phyloP scores from a whole-genome alignment of 1,140 invertebrate species.

The Hypsibius dujardini region DNA sequence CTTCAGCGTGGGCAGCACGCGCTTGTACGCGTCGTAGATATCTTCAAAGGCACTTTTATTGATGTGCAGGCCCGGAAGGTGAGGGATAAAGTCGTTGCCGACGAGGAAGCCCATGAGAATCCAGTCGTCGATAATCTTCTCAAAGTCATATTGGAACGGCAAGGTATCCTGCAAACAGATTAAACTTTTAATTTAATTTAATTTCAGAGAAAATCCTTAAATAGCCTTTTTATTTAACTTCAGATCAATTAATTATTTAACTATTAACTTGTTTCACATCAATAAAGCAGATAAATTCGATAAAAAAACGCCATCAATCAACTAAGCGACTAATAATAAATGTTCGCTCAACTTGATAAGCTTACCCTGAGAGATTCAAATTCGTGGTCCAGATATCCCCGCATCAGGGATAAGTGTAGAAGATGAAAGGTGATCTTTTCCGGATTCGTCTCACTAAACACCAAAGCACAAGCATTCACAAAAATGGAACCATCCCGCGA shows the following conservation, averaged over 20 bases:
- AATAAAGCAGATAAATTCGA: no score
- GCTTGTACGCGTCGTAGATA: constrained; percentile 71
- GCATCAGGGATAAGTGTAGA: constrained; percentile 68
- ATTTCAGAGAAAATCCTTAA: constrained; percentile 25
- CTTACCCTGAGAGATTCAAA: constrained; percentile 47
- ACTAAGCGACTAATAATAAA: no score
- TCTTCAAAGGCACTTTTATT: constrained; percentile 63
- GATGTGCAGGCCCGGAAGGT: constrained; percentile 83
- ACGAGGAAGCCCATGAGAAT: constrained; percentile 85
- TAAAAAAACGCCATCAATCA: no score
- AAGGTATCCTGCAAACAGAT: no score
- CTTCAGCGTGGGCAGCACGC: constrained; percentile 63
- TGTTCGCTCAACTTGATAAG: not conserved
- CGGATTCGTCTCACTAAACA: constrained; percentile 38
- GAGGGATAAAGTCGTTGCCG: constrained; percentile 91
- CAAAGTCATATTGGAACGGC: constrained; percentile 48
- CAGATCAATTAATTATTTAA: not conserved
- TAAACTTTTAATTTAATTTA: constrained; percentile 40
- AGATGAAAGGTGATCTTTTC: constrained; percentile 83
- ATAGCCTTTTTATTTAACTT: constrained; percentile 12
- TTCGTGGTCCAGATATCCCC: constrained; percentile 82
- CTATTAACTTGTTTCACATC: no score
- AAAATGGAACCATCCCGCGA: no score
- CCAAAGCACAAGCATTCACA: no score
- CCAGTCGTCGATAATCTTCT: constrained; percentile 56